Percentiles rank a stretch among this genome's conserved stretches.
Conservation (phyloP, 2,113 vertebrate species). For the Amphiprion percula region DNA sequence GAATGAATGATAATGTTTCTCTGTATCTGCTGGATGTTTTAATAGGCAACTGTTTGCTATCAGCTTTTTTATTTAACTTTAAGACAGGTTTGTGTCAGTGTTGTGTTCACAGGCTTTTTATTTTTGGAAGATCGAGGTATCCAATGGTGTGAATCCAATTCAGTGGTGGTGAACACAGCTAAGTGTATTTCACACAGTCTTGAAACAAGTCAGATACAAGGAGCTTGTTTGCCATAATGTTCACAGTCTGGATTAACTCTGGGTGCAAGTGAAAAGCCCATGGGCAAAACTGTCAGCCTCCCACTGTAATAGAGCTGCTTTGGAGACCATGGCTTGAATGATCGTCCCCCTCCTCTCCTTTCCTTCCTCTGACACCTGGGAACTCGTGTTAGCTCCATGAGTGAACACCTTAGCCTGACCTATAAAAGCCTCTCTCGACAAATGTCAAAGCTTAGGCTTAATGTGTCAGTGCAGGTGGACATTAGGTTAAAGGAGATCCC, state of each 20-base stretch:
- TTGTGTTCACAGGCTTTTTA: neutral
- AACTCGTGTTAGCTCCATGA: slow-evolving; percentile 73
- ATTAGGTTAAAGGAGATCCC: slow-evolving; percentile 52
- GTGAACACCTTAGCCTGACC: slow-evolving; percentile 73
- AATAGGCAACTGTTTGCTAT: neutral
- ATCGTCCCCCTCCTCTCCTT: slow-evolving; percentile 12
- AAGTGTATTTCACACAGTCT: slow-evolving; percentile 17
- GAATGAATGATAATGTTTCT: neutral
- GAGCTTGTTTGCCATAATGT: slow-evolving; percentile 58
- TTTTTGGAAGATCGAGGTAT: neutral
- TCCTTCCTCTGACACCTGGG: slow-evolving; percentile 61
- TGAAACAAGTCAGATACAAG: slow-evolving; percentile 34
- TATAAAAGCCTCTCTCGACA: slow-evolving; percentile 64
- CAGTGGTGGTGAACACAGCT: slow-evolving; percentile 4
- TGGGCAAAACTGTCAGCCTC: slow-evolving; percentile 59
- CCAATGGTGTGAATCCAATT: slow-evolving; percentile 2
- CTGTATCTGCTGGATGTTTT: neutral
- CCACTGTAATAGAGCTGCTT: slow-evolving; percentile 68
- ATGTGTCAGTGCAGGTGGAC: slow-evolving; percentile 52
- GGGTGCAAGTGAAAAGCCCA: slow-evolving; percentile 61
- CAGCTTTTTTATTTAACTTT: neutral
- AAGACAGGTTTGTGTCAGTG: neutral
- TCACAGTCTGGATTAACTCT: slow-evolving; percentile 65
- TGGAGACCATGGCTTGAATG: slow-evolving; percentile 59
- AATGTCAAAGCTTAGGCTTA: slow-evolving; percentile 64